A percentile compares a stretch with the other conserved stretches of the same genome.
Evolutionary conservation across 1,140 invertebrate species (phyloP).

Genomic region (Papilio glaucus): DNA sequence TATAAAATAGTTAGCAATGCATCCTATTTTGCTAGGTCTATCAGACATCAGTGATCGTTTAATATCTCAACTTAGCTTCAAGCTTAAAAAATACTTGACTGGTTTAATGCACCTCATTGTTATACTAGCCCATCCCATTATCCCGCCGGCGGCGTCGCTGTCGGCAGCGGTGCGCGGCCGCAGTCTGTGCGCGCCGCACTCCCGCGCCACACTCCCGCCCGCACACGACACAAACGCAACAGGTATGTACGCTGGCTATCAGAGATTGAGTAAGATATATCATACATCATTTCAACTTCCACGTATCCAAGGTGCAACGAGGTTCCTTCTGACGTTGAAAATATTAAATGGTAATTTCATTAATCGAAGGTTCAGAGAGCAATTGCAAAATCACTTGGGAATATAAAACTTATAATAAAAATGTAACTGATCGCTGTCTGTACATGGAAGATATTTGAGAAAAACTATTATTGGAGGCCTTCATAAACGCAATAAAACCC

Average conservation of each 20-base stretch:
- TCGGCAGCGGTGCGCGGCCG: slow-evolving; percentile 46
- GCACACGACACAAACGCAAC: not conserved
- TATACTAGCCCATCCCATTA: slow-evolving; percentile 53
- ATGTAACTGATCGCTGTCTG: no score
- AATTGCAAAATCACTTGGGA: no score
- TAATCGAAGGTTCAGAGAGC: no score
- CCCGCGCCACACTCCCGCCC: slow-evolving; percentile 40
- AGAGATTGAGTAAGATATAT: not conserved
- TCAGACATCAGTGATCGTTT: not conserved
- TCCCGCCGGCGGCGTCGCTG: slow-evolving; percentile 46
- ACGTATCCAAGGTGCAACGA: no score
- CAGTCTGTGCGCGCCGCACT: slow-evolving; percentile 52
- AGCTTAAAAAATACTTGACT: not conserved
- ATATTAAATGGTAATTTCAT: no score
- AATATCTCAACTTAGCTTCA: not conserved
- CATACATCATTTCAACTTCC: not conserved
- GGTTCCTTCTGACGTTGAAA: no score
- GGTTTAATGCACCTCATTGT: slow-evolving; percentile 18
- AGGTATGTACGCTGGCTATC: not conserved
- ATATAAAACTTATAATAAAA: no score
- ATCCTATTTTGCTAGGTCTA: no score
- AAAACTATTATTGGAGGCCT: no score
- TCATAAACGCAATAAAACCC: no score
- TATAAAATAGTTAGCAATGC: no score
- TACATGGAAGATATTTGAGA: no score